phyloP scores from a whole-genome alignment of 2,113 vertebrate species.

The Peromyscus californicus region DNA sequence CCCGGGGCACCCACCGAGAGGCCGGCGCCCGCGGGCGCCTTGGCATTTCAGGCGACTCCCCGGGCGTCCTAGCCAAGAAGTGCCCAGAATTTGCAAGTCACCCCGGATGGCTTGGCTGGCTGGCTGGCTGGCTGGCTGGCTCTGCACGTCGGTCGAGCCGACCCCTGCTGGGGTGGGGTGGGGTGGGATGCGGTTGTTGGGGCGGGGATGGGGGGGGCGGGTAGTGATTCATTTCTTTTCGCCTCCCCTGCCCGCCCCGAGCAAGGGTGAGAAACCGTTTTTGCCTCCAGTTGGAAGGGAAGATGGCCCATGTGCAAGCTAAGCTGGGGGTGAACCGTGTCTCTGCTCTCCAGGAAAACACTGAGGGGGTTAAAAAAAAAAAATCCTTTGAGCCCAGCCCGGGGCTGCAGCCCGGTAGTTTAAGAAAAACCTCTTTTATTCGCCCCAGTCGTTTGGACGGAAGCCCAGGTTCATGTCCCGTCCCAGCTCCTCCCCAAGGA shows the following conservation, averaged over 20 bases:
- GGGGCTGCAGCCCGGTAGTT: neutral
- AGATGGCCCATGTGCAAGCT: neutral
- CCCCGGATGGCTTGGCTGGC: neutral
- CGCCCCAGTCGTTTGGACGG: constrained; percentile 23
- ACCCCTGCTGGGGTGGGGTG: neutral
- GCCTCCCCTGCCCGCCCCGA: neutral
- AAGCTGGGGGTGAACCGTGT: neutral
- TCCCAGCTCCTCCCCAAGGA: neutral
- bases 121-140: too few relatives aligned
- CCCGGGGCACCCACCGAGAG: neutral
- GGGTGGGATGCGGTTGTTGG: neutral
- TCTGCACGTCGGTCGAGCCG: too few relatives aligned
- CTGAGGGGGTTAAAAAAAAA: neutral
- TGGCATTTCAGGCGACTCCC: neutral
- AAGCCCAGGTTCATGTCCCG: constrained; percentile 43
- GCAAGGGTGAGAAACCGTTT: neutral
- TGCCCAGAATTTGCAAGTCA: constrained; percentile 51
- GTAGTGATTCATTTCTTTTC: too few relatives aligned
- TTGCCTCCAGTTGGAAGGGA: neutral
- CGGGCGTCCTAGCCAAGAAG: neutral
- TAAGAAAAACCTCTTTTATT: constrained; percentile 72
- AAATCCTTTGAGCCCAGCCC: neutral
- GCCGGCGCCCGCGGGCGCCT: neutral
- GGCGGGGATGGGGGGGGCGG: too few relatives aligned
- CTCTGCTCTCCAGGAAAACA: neutral